Percentiles rank a stretch among this genome's conserved stretches.
phyloP scores from a whole-genome alignment of 2,113 vertebrate genomes.

The Daphoenositta chrysoptera region DNA sequence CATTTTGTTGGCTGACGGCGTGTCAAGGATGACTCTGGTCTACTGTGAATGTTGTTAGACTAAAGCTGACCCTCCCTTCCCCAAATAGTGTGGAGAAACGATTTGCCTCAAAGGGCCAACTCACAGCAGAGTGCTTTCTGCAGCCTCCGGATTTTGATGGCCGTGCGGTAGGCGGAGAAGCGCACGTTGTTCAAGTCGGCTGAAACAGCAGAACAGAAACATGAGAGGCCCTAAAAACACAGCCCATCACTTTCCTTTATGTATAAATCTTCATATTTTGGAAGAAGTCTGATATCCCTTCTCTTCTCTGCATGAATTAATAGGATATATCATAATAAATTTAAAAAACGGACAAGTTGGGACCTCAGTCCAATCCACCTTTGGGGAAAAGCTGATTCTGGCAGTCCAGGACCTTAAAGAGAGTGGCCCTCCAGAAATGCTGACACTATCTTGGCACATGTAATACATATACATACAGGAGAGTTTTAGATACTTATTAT shows the following conservation, averaged over 20 bases:
- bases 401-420: not conserved
- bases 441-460: not conserved
- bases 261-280: not conserved
- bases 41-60: not conserved
- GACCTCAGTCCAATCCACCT: not conserved
- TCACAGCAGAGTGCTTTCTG: slow-evolving; percentile 96
- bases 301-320: not conserved
- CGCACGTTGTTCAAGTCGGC: slow-evolving; percentile 96
- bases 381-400: not conserved
- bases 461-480: not conserved
- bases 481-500: not conserved
- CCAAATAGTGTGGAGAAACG: not conserved
- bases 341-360: not conserved
- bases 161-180: slow-evolving; percentile 97
- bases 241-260: not conserved
- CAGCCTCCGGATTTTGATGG: slow-evolving; percentile 96
- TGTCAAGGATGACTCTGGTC: not conserved
- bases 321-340: not conserved
- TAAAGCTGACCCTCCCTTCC: not conserved
- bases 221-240: not conserved
- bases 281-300: not conserved
- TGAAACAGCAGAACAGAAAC: slow-evolving; percentile 63
- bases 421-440: not conserved
- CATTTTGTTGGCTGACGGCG: not conserved
- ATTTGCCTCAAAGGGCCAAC: slow-evolving; percentile 53